Evolutionary conservation across 2,113 vertebrate genomes (phyloP).

Genomic region (Coptodon rendalli): DNA sequence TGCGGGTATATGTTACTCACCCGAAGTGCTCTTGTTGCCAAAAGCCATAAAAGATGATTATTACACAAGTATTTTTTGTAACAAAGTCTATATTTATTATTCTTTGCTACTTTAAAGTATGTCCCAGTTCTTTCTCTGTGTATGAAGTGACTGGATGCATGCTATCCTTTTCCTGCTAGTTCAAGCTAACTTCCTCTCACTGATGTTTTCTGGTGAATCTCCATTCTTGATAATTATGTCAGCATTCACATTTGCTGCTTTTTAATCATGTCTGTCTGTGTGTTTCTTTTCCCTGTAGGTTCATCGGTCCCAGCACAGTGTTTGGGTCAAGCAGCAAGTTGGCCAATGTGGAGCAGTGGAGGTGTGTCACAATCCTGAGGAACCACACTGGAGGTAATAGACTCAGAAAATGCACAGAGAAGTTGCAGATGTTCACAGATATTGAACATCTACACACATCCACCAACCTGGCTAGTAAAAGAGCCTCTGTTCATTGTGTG

Average conservation of each 20-base stretch:
- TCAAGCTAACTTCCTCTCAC: neutral
- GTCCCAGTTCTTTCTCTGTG: neutral
- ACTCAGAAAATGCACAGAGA: neutral
- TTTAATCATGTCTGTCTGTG: neutral
- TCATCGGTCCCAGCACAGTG: slow-evolving; percentile 94
- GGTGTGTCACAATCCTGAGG: slow-evolving; percentile 93
- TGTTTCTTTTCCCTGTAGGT: slow-evolving; percentile 62
- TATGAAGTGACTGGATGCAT: neutral
- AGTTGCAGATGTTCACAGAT: neutral
- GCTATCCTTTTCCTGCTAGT: neutral
- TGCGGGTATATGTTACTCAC: neutral
- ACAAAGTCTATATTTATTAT: neutral
- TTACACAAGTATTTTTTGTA: neutral
- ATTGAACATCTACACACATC: neutral
- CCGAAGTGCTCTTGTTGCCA: neutral
- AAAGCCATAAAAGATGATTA: neutral
- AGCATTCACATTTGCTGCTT: neutral
- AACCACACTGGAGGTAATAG: slow-evolving; percentile 89
- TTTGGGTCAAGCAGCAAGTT: slow-evolving; percentile 96
- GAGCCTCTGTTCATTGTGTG: neutral
- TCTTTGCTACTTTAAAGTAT: neutral
- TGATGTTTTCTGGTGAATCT: neutral
- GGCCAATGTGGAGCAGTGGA: slow-evolving; percentile 97
- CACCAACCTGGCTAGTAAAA: neutral
- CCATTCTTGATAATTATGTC: neutral